phyloP scores from a whole-genome alignment of 1,140 invertebrate genomes.

The Chymomyza costata region DNA sequence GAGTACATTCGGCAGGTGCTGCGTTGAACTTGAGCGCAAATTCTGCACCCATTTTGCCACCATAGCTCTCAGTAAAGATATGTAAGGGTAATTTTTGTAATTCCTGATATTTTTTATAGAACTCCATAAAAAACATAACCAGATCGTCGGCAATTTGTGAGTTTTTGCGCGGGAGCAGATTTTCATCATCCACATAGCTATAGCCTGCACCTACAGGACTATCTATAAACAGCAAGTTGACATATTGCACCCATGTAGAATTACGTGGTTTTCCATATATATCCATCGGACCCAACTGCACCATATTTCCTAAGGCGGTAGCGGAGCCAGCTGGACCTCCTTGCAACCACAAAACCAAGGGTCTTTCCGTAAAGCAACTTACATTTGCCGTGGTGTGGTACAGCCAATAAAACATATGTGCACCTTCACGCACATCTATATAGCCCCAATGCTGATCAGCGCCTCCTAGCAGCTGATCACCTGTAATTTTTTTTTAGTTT shows the following conservation, averaged over 20 bases:
- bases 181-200: slow-evolving; percentile 83
- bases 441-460: slow-evolving; percentile 83
- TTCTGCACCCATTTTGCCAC: slow-evolving; percentile 92
- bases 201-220: slow-evolving; percentile 93
- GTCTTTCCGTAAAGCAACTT: slow-evolving; percentile 78
- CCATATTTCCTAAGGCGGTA: slow-evolving; percentile 86
- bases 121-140: slow-evolving; percentile 81
- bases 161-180: slow-evolving; percentile 80
- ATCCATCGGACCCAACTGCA: slow-evolving; percentile 85
- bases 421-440: slow-evolving; percentile 81
- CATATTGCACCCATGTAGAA: slow-evolving; percentile 84
- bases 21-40: slow-evolving; percentile 80
- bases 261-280: slow-evolving; percentile 80
- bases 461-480: too few relatives aligned
- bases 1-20: slow-evolving; percentile 82
- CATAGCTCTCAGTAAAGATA: slow-evolving; percentile 91
- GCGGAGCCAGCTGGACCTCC: slow-evolving; percentile 86
- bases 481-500: too few relatives aligned
- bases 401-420: slow-evolving; percentile 90
- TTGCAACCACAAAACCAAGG: slow-evolving; percentile 88
- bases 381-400: slow-evolving; percentile 83
- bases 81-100: slow-evolving; percentile 85
- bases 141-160: slow-evolving; percentile 86
- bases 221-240: slow-evolving; percentile 91
- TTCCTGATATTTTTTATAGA: slow-evolving; percentile 79